phyloP scores from a whole-genome alignment of 2,888 invertebrate genomes.

The Ectemnius lituratus region DNA sequence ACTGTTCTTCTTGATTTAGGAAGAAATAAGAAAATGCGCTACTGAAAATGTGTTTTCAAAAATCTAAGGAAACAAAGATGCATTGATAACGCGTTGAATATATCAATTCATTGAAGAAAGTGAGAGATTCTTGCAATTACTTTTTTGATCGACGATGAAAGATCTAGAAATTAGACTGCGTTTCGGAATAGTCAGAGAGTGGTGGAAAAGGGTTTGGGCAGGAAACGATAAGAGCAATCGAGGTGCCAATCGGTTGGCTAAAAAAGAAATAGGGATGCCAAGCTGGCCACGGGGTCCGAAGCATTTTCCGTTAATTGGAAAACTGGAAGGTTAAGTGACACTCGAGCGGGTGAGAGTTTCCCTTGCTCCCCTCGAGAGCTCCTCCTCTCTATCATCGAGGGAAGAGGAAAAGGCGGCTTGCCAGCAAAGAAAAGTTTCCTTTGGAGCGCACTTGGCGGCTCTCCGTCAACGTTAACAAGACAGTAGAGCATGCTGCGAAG shows the following conservation, averaged over 20 bases:
- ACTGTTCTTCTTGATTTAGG: no score
- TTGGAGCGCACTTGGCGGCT: background rate
- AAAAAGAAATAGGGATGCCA: constrained; percentile 1
- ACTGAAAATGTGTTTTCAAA: no score
- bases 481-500: background rate
- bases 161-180: no score
- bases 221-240: constrained; percentile 13
- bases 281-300: background rate
- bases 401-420: background rate
- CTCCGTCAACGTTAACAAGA: constrained; percentile 31
- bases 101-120: no score
- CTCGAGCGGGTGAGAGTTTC: constrained; percentile 14
- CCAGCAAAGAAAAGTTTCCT: constrained; percentile 6
- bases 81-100: no score
- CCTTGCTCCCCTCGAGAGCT: background rate
- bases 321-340: constrained; percentile 35
- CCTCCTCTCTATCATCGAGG: background rate
- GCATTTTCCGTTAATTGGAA: constrained; percentile 34
- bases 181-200: no score
- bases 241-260: no score
- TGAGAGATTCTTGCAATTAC: no score
- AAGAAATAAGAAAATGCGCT: no score
- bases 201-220: no score
- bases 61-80: no score
- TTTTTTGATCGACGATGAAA: no score